Evolutionary conservation across 2,113 vertebrate genomes (phyloP).

Genomic region (Phylloscopus trochilus): DNA sequence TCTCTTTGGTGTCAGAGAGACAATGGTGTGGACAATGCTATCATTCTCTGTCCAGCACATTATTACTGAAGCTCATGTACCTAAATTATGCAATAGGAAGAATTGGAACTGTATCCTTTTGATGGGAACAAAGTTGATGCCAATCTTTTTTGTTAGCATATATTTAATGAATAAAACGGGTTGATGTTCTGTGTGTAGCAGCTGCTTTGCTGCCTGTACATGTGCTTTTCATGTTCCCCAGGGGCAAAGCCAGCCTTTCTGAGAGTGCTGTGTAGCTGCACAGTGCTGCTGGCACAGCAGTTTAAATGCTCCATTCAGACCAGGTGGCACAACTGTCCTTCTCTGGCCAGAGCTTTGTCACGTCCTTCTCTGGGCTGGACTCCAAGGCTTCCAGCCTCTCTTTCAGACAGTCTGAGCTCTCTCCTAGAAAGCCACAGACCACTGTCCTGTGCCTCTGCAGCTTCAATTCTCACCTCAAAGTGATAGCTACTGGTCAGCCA

Average conservation of each 20-base stretch:
- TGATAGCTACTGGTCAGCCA: not conserved
- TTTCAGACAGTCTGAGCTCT: not conserved
- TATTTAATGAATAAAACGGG: not conserved
- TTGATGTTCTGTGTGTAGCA: not conserved
- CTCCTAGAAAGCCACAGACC: not conserved
- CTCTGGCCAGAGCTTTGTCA: not conserved
- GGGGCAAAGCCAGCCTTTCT: not conserved
- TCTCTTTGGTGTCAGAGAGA: conserved; percentile 27
- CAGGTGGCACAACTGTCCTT: not conserved
- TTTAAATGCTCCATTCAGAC: not conserved
- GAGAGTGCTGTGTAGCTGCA: accelerated
- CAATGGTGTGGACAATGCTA: conserved; percentile 18
- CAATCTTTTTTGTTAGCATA: not conserved
- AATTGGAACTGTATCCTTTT: conserved; percentile 1
- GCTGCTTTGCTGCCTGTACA: not conserved
- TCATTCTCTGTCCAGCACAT: accelerated
- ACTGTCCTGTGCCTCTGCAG: not conserved
- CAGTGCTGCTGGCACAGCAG: not conserved
- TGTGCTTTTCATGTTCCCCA: not conserved
- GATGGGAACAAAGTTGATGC: conserved; percentile 1
- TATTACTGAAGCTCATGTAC: conserved; percentile 4
- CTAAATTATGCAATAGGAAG: conserved; percentile 40
- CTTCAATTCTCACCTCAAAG: not conserved
- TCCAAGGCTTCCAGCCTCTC: not conserved
- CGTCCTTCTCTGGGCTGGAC: not conserved